Base-by-base conservation (phyloP, 2,113 vertebrate species). In the Notarius quadriscutis region DNA sequence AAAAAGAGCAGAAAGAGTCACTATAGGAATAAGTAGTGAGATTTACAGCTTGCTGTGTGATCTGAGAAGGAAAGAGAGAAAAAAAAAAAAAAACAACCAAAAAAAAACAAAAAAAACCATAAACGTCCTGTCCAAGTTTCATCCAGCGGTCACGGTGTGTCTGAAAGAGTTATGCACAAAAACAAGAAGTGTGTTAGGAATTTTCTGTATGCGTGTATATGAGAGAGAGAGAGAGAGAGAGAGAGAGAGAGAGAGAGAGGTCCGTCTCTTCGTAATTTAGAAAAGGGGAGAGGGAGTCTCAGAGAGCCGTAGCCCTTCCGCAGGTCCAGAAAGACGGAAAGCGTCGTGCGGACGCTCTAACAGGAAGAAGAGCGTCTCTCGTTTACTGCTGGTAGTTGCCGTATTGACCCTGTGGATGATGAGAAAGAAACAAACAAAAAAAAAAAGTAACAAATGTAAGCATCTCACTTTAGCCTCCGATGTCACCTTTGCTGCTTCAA, bases 371-470 rank as follows among this genome's bases (percentile, higher is more conserved):
- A 92, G 92, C 91, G 92, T 93, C 89, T 92, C 83, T 94, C 93
- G 94, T 95, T 98, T 96, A 99, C 93, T 99, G 98, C 93, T 99
- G 97, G 89, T 99, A 99, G 94, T 99, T 99, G 95, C 97, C 97
- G 94, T 99, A 99, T 87, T 99, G 98, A 94, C 95, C 97, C 98
- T 99, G 94, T 91, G 94, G 93, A 69, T 22, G 27, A 58, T 18
- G 67, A 48, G 15, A 58, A 27, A 67, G 7, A 27, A 55, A 51
- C 18, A 55, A 18, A 92, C 30, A 30, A 88, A 34, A 90, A 95
- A 93, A 34, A 83, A 55, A 50, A 17, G 89, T 41, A 72, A 79
- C 83, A n/a, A 93, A 87, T 90, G 67, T 77, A 1, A 84, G 4
- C 2, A 85, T 75, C 92, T 86, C 91, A 77, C 89, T 41, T 75